Conservation (phyloP, 1,140 invertebrate species). For the Schmidtea mediterranea region DNA sequence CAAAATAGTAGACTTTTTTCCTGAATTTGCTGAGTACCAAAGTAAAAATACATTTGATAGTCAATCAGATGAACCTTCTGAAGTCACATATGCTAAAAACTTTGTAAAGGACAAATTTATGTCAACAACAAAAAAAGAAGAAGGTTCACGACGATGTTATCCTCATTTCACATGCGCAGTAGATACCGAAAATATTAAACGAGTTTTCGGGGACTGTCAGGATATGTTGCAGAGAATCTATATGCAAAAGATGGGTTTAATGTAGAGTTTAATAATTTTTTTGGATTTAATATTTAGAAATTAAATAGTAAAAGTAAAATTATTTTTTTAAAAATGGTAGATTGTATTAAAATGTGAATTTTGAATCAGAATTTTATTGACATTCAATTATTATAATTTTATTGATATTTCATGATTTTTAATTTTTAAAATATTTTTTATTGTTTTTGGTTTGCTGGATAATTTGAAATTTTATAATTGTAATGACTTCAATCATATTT, state of each 20-base stretch:
- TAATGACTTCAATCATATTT: too few species aligned
- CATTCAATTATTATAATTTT: too few species aligned
- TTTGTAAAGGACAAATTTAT: conserved; percentile 98
- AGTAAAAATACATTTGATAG: neutral
- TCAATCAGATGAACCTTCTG: neutral
- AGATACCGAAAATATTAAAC: conserved; percentile 97
- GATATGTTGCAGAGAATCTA: conserved; percentile 99
- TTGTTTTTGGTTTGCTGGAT: too few species aligned
- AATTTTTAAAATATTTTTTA: too few species aligned
- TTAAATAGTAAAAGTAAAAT: too few species aligned
- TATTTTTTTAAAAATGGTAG: too few species aligned
- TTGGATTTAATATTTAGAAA: neutral
- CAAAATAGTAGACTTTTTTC: conserved; percentile 87
- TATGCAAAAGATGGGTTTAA: conserved; percentile 90
- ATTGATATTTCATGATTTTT: too few species aligned
- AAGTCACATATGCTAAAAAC: conserved; percentile 69
- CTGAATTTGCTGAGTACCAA: conserved; percentile 50
- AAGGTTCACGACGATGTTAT: conserved; percentile 62
- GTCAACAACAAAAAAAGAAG: conserved; percentile 21
- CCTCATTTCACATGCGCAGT: conserved; percentile 99
- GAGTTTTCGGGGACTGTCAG: conserved; percentile 98
- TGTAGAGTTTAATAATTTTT: conserved; percentile 33
- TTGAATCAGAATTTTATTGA: too few species aligned
- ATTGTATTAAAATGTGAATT: too few species aligned
- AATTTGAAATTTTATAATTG: too few species aligned